Percentiles rank a stretch among this genome's conserved stretches.
phyloP scores from a whole-genome alignment of 2,888 invertebrate species.

The Lepidochitona cinerea region DNA sequence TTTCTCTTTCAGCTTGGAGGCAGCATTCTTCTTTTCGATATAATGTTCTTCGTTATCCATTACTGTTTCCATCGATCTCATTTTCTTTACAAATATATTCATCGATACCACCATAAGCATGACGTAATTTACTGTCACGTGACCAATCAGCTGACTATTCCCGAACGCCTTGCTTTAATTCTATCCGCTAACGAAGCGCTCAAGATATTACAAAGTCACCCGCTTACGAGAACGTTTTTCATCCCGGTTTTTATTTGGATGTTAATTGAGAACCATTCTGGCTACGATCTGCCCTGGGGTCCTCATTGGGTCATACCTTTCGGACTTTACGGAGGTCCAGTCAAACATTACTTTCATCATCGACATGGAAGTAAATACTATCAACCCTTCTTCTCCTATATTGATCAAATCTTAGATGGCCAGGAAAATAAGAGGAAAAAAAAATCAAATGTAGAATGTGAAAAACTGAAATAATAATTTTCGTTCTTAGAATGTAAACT shows the following conservation, averaged over 20 bases:
- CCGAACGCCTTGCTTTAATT: conserved; percentile 49
- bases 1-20: conserved; percentile 43
- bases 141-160: conserved; percentile 56
- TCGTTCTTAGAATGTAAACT: no score
- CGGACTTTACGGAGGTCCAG: conserved; percentile 50
- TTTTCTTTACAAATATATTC: conserved; percentile 54
- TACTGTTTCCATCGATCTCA: conserved; percentile 47
- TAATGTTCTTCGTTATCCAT: conserved; percentile 55
- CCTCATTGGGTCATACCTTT: conserved; percentile 54
- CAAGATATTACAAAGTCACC: conserved; percentile 51
- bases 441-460: neutral
- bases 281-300: conserved; percentile 63
- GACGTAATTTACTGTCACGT: conserved; percentile 52
- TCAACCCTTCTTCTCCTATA: conserved; percentile 60
- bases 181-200: conserved; percentile 58
- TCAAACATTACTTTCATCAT: conserved; percentile 57
- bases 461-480: no score
- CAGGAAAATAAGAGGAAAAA: conserved; percentile 10
- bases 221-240: conserved; percentile 54
- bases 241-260: conserved; percentile 54
- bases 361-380: conserved; percentile 48
- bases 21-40: conserved; percentile 53
- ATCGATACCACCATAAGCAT: conserved; percentile 59
- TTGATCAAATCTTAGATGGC: conserved; percentile 44
- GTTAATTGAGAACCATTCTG: conserved; percentile 59